Conservation (phyloP, 2,797 vertebrate genomes). For the Pogoniulus pusillus region DNA sequence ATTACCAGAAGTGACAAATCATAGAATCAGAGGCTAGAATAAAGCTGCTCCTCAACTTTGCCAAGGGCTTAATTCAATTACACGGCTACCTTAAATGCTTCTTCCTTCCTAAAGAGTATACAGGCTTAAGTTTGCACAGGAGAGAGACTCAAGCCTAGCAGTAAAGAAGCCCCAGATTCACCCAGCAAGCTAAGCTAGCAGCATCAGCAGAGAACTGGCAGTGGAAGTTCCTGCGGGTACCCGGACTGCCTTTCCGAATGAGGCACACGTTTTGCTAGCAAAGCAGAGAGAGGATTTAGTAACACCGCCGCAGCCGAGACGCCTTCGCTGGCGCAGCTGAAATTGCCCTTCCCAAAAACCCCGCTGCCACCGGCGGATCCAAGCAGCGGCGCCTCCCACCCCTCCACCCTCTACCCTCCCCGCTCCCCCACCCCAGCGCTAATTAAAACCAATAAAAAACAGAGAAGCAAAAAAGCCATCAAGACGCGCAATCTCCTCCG, state of each 20-base stretch:
- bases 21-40: no score
- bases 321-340: conserved; percentile 60
- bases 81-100: not conserved
- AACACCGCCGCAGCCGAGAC: not conserved
- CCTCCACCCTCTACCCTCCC: no score
- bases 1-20: no score
- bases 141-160: not conserved
- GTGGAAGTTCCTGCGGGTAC: not conserved
- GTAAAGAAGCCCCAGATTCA: not conserved
- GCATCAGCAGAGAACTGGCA: not conserved
- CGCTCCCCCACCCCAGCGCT: no score
- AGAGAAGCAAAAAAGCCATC: not conserved
- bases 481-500: not conserved
- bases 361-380: not conserved
- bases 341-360: conserved; percentile 24
- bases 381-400: not conserved
- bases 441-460: no score
- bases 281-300: conserved; percentile 47
- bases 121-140: not conserved
- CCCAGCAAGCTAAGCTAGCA: not conserved
- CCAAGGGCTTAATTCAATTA: conserved; percentile 12
- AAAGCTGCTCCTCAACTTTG: conserved; percentile 25
- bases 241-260: conserved; percentile 40
- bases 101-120: not conserved
- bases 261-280: conserved; percentile 46